These are phyloP conservation scores for Malurus cyaneus DNA, from an alignment of 2,113 vertebrate genomes.

Conservation along the genomic window DNA sequence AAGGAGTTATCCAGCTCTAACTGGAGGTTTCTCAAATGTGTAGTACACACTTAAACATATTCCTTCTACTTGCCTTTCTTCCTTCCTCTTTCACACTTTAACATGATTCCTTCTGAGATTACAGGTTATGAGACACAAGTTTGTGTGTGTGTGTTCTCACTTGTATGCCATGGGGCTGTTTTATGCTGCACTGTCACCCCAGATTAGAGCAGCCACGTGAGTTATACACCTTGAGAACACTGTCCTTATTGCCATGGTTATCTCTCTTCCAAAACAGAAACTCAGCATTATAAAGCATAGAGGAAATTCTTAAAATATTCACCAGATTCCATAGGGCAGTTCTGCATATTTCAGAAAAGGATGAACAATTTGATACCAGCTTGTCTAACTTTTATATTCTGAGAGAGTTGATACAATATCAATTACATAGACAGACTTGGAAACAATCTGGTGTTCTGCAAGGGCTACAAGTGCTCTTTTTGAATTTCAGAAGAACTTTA, in stretches of 20 bases:
- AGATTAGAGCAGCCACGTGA: neutral
- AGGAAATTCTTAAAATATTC: neutral
- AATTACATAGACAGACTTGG: neutral
- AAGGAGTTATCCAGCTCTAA: neutral
- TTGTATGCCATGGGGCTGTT: neutral
- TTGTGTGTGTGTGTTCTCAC: neutral
- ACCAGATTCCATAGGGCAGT: neutral
- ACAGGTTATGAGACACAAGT: neutral
- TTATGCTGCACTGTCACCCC: neutral
- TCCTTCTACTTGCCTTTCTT: neutral
- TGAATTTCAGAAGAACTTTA: neutral
- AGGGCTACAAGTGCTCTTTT: neutral
- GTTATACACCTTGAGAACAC: neutral
- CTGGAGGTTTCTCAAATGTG: neutral
- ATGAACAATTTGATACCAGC: neutral
- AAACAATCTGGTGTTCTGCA: neutral
- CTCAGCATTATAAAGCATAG: neutral
- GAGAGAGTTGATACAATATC: neutral
- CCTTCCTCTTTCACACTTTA: neutral
- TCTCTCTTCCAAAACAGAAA: neutral
- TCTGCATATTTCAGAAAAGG: neutral
- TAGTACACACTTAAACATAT: neutral
- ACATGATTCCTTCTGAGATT: neutral
- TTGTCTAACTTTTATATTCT: neutral
- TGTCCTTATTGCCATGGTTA: neutral